phyloP scores from a whole-genome alignment of 2,888 invertebrate genomes.

The Nezara viridula region DNA sequence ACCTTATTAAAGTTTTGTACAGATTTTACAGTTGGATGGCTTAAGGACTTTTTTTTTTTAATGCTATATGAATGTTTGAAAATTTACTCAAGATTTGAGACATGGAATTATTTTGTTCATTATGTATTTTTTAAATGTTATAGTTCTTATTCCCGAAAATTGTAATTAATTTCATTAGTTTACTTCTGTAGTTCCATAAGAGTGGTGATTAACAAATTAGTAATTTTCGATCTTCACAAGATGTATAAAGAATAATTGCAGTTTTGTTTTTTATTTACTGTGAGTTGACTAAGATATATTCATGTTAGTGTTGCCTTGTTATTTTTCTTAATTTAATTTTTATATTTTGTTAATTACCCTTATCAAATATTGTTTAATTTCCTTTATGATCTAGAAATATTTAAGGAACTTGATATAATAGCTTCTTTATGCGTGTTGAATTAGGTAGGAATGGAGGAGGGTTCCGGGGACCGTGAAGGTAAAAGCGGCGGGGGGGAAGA shows the following conservation, averaged over 20 bases:
- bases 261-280: neutral
- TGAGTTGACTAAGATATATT: neutral
- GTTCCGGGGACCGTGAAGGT: constrained; percentile 63
- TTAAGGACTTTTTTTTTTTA: neutral
- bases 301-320: neutral
- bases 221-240: neutral
- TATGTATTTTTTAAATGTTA: neutral
- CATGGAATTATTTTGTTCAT: neutral
- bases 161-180: neutral
- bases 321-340: neutral
- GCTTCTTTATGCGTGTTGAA: constrained; percentile 4
- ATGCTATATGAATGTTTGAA: neutral
- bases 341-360: neutral
- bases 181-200: neutral
- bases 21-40: constrained; percentile 16
- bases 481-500: constrained; percentile 69
- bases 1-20: neutral
- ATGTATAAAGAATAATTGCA: neutral
- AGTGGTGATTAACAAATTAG: neutral
- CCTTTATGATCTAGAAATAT: too few species aligned
- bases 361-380: neutral
- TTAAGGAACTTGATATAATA: neutral
- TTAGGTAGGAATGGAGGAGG: constrained; percentile 63
- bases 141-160: neutral
- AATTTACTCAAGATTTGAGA: neutral